Base-by-base conservation (phyloP, 2,888 invertebrate genomes). In the Dryomyza anilis region DNA sequence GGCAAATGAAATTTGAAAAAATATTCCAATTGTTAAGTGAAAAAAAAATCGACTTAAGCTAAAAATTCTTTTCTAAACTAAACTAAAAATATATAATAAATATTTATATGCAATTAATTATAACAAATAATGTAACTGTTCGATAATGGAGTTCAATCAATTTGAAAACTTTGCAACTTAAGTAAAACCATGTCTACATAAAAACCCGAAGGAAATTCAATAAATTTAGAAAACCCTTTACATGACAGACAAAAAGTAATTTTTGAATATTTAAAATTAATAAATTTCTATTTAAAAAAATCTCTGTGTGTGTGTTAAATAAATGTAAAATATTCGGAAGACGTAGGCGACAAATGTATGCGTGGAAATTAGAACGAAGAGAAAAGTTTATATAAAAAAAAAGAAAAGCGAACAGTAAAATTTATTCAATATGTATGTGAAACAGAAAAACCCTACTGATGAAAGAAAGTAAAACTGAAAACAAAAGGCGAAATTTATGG, bases 401-500 rank as follows among this genome's bases (percentile, higher is more conserved):
- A 33, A 39, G 21, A 56, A 36, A 21, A 19, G 23, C 12, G 14
- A 56, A 39, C 6, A 23, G 10, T 27, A 29, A n/a, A 52, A 27
- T 27, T 23, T 27, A n/a, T n/a, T n/a, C n/a, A n/a, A n/a, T n/a
- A n/a, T n/a, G n/a, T n/a, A n/a, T n/a, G n/a, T n/a, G n/a, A n/a
- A n/a, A n/a, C n/a, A n/a, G n/a, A n/a, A n/a, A n/a, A n/a, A n/a
- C n/a, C n/a, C n/a, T 50, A 14, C 6, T 10, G 14, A 25, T 50
- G 14, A 25, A 50, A n/a, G 21, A 33, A 55, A 50, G n/a, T 30
- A 25, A 45, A 45, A 29, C 25, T 39, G 21, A 21, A 30, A 50
- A 48, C 19, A 61, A 21, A 50, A 30, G 14, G 25, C 36, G 48
- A 16, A 52, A 50, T 56, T 67, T 65, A 67, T 70, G 69, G 66